phyloP scores from a whole-genome alignment of 2,888 invertebrate species.

The Lacanobia oleracea region DNA sequence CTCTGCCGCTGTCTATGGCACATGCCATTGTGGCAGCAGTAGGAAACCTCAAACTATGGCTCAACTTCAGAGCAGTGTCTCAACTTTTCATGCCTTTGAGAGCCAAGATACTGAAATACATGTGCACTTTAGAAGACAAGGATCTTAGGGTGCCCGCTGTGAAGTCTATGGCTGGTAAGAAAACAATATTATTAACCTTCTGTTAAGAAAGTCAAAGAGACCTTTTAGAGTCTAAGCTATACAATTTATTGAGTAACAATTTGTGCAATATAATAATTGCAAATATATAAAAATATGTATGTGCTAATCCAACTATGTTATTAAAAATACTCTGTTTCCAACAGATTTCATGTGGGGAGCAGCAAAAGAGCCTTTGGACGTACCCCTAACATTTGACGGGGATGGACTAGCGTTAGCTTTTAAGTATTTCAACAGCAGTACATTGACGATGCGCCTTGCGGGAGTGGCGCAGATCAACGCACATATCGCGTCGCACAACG shows the following conservation, averaged over 20 bases:
- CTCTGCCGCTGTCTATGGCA: slow-evolving; percentile 96
- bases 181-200: neutral
- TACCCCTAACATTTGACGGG: slow-evolving; percentile 95
- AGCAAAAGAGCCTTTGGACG: slow-evolving; percentile 97
- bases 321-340: slow-evolving; percentile 6
- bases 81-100: slow-evolving; percentile 97
- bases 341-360: slow-evolving; percentile 98
- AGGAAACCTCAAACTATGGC: slow-evolving; percentile 98
- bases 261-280: neutral
- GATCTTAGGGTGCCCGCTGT: slow-evolving; percentile 97
- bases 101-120: slow-evolving; percentile 96
- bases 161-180: slow-evolving; percentile 96
- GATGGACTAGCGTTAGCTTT: slow-evolving; percentile 98
- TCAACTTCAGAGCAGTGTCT: slow-evolving; percentile 97
- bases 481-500: slow-evolving; percentile 97
- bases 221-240: neutral
- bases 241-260: neutral
- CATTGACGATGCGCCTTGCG: slow-evolving; percentile 97
- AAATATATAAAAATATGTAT: neutral
- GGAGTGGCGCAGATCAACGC: slow-evolving; percentile 98
- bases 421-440: slow-evolving; percentile 98
- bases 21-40: slow-evolving; percentile 98
- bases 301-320: neutral
- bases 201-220: too few species aligned
- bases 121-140: slow-evolving; percentile 98